Conservation (phyloP, 2,113 vertebrate genomes). For the Shinisaurus crocodilurus region DNA sequence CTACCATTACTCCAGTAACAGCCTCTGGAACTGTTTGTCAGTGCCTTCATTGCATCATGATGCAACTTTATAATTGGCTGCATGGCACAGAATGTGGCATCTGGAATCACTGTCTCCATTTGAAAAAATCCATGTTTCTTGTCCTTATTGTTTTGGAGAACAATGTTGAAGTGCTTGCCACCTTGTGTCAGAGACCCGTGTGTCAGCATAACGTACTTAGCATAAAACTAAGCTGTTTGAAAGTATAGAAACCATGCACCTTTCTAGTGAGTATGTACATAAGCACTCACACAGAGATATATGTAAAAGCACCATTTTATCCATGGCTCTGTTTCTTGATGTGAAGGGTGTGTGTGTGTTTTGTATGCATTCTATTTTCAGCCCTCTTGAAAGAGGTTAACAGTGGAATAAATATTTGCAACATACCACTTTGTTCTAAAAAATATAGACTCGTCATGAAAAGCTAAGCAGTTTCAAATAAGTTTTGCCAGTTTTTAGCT, state of each 20-base stretch:
- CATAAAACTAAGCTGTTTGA: not conserved
- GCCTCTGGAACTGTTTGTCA: not conserved
- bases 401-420: not conserved
- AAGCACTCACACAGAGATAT: not conserved
- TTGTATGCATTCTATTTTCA: not conserved
- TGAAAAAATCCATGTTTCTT: not conserved
- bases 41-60: not conserved
- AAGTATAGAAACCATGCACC: not conserved
- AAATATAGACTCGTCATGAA: constrained; percentile 1
- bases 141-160: not conserved
- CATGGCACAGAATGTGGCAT: not conserved
- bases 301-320: not conserved
- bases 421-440: not conserved
- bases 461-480: not conserved
- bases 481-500: not conserved
- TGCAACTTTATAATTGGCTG: not conserved
- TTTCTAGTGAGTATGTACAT: not conserved
- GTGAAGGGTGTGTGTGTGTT: not conserved
- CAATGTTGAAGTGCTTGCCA: not conserved
- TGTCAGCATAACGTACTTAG: not conserved
- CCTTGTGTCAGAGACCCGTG: not conserved
- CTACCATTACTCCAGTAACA: not conserved
- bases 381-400: not conserved
- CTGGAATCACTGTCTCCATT: not conserved
- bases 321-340: not conserved